Conservation (phyloP, 2,113 vertebrate genomes). For the Platichthys stellatus region DNA sequence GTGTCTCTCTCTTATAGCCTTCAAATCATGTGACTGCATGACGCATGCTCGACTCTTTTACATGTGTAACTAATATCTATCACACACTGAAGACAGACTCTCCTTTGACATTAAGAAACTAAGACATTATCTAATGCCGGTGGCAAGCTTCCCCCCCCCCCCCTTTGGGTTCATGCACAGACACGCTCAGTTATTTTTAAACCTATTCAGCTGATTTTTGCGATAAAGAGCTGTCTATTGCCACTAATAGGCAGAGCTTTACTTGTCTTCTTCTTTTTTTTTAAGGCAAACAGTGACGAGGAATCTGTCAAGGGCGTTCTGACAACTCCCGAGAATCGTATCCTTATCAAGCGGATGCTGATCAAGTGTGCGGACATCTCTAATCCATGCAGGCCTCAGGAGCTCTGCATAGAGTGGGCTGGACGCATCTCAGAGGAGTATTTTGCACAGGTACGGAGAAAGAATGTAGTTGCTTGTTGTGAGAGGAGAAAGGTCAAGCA, state of each 20-base stretch:
- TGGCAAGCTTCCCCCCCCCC: background rate
- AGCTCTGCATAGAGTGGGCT: slow-evolving; percentile 95
- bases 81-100: background rate
- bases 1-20: background rate
- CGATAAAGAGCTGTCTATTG: background rate
- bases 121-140: slow-evolving; percentile 9
- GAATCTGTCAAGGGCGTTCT: slow-evolving; percentile 87
- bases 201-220: slow-evolving; percentile 10
- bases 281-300: slow-evolving; percentile 82
- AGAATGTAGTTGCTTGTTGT: background rate
- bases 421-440: slow-evolving; percentile 98
- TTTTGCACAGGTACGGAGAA: slow-evolving; percentile 90
- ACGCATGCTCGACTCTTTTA: slow-evolving; percentile 6
- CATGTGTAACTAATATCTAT: slow-evolving; percentile 8
- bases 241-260: slow-evolving; percentile 6
- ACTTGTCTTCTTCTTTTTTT: background rate
- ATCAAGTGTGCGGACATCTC: slow-evolving; percentile 98
- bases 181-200: slow-evolving; percentile 8
- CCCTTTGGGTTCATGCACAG: slow-evolving; percentile 3
- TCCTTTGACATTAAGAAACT: background rate
- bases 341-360: slow-evolving; percentile 95
- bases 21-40: slow-evolving; percentile 25
- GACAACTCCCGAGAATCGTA: slow-evolving; percentile 91
- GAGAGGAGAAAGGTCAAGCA: background rate
- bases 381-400: slow-evolving; percentile 92